Percentiles rank a stretch among this genome's conserved stretches.
These are phyloP conservation scores for Schizopygopsis malacanthus DNA, from an alignment of 2,797 vertebrate genomes.

Conservation along the genomic window DNA sequence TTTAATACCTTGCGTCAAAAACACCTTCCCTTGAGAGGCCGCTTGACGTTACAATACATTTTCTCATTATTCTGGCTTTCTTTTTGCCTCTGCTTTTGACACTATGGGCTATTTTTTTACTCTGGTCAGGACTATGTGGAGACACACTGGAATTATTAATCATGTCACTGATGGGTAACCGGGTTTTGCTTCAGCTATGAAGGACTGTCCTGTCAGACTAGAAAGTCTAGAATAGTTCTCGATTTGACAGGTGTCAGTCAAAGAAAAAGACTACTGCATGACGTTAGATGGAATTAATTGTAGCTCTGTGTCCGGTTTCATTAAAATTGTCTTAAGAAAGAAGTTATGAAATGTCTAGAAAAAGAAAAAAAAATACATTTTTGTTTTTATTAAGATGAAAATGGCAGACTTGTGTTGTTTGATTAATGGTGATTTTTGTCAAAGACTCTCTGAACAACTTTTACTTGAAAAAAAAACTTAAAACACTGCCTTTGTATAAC, in stretches of 20 bases:
- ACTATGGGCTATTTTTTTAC: slow-evolving; percentile 65
- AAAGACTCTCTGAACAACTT: not conserved
- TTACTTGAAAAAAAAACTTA: not conserved
- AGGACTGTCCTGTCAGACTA: slow-evolving; percentile 3
- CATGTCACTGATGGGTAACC: slow-evolving; percentile 20
- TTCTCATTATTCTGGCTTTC: slow-evolving; percentile 55
- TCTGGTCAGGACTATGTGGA: slow-evolving; percentile 63
- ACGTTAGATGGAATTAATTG: not conserved
- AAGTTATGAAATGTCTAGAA: not conserved
- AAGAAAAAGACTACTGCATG: not conserved
- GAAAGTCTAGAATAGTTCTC: not conserved
- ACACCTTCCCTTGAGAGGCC: slow-evolving; percentile 54
- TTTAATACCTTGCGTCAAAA: slow-evolving; percentile 66
- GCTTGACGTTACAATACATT: slow-evolving; percentile 56
- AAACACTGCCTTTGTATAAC: not conserved
- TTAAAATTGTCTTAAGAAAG: not conserved
- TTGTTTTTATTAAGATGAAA: not conserved
- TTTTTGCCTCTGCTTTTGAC: slow-evolving; percentile 65
- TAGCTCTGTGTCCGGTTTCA: not conserved
- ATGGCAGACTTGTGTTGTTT: not conserved
- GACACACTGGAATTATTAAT: slow-evolving; percentile 57
- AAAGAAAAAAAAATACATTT: not conserved
- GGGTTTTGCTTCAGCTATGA: not conserved
- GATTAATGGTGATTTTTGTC: not conserved
- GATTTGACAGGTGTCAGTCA: slow-evolving; percentile 1